Conservation (phyloP, 1,140 invertebrate genomes). For the Nylanderia fulva region DNA sequence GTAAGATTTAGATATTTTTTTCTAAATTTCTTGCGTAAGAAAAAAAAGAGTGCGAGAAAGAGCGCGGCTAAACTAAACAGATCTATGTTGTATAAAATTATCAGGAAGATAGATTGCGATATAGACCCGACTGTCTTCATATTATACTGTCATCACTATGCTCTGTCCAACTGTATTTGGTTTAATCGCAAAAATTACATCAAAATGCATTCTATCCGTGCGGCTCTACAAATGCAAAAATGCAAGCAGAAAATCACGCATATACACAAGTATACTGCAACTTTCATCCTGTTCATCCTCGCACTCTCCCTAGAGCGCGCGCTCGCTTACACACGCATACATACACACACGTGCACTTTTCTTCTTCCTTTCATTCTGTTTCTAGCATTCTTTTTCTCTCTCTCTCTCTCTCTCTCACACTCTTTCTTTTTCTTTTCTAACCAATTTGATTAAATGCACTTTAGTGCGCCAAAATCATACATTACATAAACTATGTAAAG, state of each 20-base stretch:
- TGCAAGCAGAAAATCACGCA: slow-evolving; percentile 56
- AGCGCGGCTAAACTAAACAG: slow-evolving; percentile 41
- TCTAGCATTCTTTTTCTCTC: slow-evolving; percentile 2
- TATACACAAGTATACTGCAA: slow-evolving; percentile 38
- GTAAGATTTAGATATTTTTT: slow-evolving; percentile 22
- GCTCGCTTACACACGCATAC: neutral
- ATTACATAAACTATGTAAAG: slow-evolving; percentile 6
- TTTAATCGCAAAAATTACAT: slow-evolving; percentile 69
- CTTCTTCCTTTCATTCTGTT: neutral
- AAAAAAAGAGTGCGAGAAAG: slow-evolving; percentile 40
- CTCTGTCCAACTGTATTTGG: slow-evolving; percentile 74
- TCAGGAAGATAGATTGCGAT: slow-evolving; percentile 40
- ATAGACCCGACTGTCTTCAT: slow-evolving; percentile 22
- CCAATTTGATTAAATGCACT: slow-evolving; percentile 25
- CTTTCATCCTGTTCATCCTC: neutral
- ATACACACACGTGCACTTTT: neutral
- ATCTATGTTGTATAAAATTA: slow-evolving; percentile 27
- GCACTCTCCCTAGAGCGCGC: slow-evolving; percentile 17
- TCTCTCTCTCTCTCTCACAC: too few species aligned
- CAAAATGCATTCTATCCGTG: slow-evolving; percentile 71
- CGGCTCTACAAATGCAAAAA: slow-evolving; percentile 65
- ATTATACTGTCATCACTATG: slow-evolving; percentile 68
- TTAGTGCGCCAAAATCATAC: neutral
- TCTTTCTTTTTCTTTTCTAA: neutral
- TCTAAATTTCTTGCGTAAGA: neutral